phyloP scores from a whole-genome alignment of 2,113 vertebrate genomes.

The Gallinago undulata region DNA sequence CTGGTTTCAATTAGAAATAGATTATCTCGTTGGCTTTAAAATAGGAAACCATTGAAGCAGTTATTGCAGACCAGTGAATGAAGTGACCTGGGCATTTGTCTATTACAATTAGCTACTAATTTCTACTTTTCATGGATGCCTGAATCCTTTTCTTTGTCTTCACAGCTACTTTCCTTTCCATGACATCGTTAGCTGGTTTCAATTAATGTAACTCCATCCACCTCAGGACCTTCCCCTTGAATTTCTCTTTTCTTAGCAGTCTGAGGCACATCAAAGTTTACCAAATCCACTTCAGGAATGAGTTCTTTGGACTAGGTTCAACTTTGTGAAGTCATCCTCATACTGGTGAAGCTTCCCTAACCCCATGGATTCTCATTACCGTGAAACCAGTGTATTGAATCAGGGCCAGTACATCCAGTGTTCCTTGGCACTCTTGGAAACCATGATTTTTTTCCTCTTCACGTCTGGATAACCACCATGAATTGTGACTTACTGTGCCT shows the following conservation, averaged over 20 bases:
- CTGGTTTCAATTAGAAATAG: slow-evolving; percentile 33
- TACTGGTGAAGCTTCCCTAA: neutral
- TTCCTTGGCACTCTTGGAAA: neutral
- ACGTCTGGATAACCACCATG: neutral
- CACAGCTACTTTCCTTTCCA: neutral
- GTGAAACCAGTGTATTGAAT: neutral
- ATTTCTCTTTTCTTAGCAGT: neutral
- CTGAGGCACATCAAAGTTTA: neutral
- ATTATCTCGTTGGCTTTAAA: slow-evolving; percentile 1
- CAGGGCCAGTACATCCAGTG: neutral
- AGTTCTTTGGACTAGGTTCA: neutral
- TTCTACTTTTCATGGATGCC: neutral
- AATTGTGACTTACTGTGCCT: neutral
- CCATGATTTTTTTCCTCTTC: neutral
- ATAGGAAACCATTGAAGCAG: neutral
- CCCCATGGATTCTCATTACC: neutral
- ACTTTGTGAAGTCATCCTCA: neutral
- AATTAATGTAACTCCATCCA: neutral
- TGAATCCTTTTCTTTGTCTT: neutral
- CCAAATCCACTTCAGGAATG: neutral
- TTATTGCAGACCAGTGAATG: neutral
- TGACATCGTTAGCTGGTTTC: neutral
- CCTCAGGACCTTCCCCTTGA: neutral
- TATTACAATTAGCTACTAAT: neutral
- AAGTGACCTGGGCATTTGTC: neutral